Evolutionary conservation across 2,888 invertebrate genomes (phyloP).

Genomic region (Limulus polyphemus): DNA sequence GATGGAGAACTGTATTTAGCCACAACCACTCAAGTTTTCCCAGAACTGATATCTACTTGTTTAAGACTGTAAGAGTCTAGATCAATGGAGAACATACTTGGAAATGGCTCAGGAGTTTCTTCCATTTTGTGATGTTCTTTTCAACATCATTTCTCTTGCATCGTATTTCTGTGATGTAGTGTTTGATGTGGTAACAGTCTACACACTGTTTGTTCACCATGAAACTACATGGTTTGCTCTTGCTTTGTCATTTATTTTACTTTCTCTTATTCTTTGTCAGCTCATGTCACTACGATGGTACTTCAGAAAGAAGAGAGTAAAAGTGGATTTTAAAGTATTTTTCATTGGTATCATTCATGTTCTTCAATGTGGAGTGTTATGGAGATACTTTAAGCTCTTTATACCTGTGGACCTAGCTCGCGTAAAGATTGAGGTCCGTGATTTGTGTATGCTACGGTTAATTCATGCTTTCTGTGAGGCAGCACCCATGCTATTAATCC

Average conservation of each 20-base stretch:
- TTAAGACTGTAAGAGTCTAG: too few species aligned
- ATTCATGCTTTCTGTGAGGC: slow-evolving; percentile 80
- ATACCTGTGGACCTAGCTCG: slow-evolving; percentile 66
- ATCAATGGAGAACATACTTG: too few species aligned
- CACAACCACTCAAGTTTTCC: too few species aligned
- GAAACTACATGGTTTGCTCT: slow-evolving; percentile 23
- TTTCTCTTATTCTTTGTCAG: slow-evolving; percentile 56
- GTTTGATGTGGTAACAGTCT: slow-evolving; percentile 72
- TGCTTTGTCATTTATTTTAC: slow-evolving; percentile 54
- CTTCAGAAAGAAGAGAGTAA: slow-evolving; percentile 11
- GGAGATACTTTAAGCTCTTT: slow-evolving; percentile 65
- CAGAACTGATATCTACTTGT: too few species aligned
- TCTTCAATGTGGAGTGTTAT: slow-evolving; percentile 40
- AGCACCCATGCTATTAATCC: slow-evolving; percentile 71
- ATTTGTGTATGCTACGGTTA: slow-evolving; percentile 59
- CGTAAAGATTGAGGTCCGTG: slow-evolving; percentile 64
- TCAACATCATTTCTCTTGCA: slow-evolving; percentile 77
- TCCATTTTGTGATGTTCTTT: slow-evolving; percentile 78
- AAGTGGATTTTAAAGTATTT: slow-evolving; percentile 31
- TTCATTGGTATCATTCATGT: slow-evolving; percentile 44
- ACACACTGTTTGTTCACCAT: slow-evolving; percentile 52
- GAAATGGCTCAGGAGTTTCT: slow-evolving; percentile 61
- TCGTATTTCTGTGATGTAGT: slow-evolving; percentile 84
- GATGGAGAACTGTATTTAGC: too few species aligned
- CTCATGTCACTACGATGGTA: slow-evolving; percentile 36